A percentile compares a stretch with the other conserved stretches of the same genome.
phyloP scores from a whole-genome alignment of 2,888 invertebrate genomes.

The Pristionchus exspectatus region DNA sequence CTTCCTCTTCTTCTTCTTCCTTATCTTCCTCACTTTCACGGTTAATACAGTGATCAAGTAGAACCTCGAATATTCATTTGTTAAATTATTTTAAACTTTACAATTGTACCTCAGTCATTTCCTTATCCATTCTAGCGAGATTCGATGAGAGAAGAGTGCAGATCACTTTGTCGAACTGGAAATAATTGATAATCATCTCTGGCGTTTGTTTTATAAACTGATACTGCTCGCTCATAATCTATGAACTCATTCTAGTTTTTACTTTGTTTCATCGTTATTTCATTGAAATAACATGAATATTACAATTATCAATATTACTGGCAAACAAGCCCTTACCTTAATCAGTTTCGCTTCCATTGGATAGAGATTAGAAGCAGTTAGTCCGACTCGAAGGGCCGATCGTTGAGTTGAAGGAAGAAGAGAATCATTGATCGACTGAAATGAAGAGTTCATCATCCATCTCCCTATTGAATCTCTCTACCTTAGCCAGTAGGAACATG shows the following conservation, averaged over 20 bases:
- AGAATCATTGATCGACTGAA: slow-evolving; percentile 58
- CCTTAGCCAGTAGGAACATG: slow-evolving; percentile 59
- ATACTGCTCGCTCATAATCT: too few relatives aligned
- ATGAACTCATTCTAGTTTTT: too few relatives aligned
- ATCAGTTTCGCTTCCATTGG: slow-evolving; percentile 44
- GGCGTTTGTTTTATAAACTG: not conserved
- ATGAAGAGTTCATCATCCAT: not conserved
- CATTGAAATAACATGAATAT: too few relatives aligned
- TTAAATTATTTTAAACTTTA: not conserved
- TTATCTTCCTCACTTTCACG: not conserved
- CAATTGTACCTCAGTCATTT: slow-evolving; percentile 58
- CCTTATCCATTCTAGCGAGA: slow-evolving; percentile 57
- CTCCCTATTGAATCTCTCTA: not conserved
- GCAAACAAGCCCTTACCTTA: slow-evolving; percentile 10
- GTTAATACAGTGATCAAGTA: slow-evolving; percentile 44
- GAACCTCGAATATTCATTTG: not conserved
- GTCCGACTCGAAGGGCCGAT: slow-evolving; percentile 54
- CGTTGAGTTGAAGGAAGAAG: slow-evolving; percentile 54
- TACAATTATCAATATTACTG: too few relatives aligned
- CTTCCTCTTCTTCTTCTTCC: slow-evolving; percentile 17
- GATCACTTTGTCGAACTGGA: slow-evolving; percentile 47
- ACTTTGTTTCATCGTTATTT: too few relatives aligned
- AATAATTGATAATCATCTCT: not conserved
- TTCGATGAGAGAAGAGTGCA: slow-evolving; percentile 56
- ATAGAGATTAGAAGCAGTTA: slow-evolving; percentile 27